Evolutionary conservation across 1,140 invertebrate genomes (phyloP), one percentile per base, ranked within the genome.

Genomic region (Sminthurides bifidus): DNA sequence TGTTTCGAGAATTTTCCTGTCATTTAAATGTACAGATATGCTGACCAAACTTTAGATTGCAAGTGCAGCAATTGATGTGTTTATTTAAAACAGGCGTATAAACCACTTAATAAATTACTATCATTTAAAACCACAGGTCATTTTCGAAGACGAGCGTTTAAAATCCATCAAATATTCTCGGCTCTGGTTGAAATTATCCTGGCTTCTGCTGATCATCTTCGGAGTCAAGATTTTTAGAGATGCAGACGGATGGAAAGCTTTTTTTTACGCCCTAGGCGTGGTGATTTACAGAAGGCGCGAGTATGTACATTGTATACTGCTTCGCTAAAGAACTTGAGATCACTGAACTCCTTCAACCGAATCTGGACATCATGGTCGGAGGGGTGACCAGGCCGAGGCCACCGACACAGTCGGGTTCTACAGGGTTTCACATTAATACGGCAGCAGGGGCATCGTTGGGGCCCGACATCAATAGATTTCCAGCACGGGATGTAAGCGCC

Each of bases 141-240:
- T 49, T 33, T 49, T 49, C 29, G 14, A 49, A 49, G 46, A 49
- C 21, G 46, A 49, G 12, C 46, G 46, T 10, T n/a, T 49, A 8
- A 30, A 33, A 10, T 27, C 27, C 15, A 49, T 49, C 6, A 49
- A 49, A 49, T 49, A 31, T 26, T 49, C 29, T 21, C 27, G 46
- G 19, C 35, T 49, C 21, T 49, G 46, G 46, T 49, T 31, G n/a
- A 15, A 6, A 29, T 49, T 49, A n/a, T 49, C 46, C 21, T 49
- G 46, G 46, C 46, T 49, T 19, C 46, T 49, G 15, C 46, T 49
- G 15, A 49, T 49, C 27, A 49, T 49, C 6, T 49, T 49, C 21
- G 46, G 46, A 8, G 46, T 49, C 27, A 49, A 49, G 29, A 49
- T 49, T n/a, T 49, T 49, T 33, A 27, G 46, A 19, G 35, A 49